A percentile compares a stretch with the other conserved stretches of the same genome.
Conservation (phyloP, 2,113 vertebrate species). For the Seriola quinqueradiata region DNA sequence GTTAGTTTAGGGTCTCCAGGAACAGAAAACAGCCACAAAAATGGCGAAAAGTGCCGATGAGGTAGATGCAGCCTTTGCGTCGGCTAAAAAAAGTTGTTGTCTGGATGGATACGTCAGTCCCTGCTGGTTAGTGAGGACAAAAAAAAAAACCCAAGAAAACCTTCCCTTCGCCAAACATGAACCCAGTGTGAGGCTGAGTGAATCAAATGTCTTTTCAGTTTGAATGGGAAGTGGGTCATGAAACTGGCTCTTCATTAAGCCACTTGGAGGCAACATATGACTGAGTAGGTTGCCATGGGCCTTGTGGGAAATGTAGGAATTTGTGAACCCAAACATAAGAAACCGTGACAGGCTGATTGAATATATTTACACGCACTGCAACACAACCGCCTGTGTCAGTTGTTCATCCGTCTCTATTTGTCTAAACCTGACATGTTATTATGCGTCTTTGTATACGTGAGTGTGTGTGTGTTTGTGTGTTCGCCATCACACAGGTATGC, state of each 20-base stretch:
- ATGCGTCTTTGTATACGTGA: slow-evolving; percentile 9
- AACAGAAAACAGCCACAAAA: too few species aligned
- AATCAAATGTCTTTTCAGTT: too few species aligned
- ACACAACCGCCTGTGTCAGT: slow-evolving; percentile 5
- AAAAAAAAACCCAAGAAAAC: too few species aligned
- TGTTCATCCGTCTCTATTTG: slow-evolving; percentile 9
- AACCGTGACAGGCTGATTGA: slow-evolving; percentile 1
- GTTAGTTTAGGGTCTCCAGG: too few species aligned
- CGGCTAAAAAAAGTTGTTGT: too few species aligned
- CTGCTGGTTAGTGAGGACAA: too few species aligned
- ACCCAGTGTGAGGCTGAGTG: too few species aligned
- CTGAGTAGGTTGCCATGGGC: background rate
- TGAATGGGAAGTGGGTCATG: background rate
- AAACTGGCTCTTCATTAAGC: background rate
- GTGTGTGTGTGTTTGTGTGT: slow-evolving; percentile 1
- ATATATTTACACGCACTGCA: slow-evolving; percentile 18
- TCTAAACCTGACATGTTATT: slow-evolving; percentile 9
- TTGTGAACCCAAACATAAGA: background rate
- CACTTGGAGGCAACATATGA: slow-evolving; percentile 14
- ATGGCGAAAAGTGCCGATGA: too few species aligned
- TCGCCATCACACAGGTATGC: slow-evolving; percentile 4
- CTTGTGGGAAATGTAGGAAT: slow-evolving; percentile 38
- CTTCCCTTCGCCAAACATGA: too few species aligned
- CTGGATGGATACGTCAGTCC: too few species aligned
- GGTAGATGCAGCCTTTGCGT: too few species aligned